These are phyloP conservation scores for Rhaphigaster nebulosa DNA, from an alignment of 2,888 invertebrate genomes.

Conservation along the genomic window DNA sequence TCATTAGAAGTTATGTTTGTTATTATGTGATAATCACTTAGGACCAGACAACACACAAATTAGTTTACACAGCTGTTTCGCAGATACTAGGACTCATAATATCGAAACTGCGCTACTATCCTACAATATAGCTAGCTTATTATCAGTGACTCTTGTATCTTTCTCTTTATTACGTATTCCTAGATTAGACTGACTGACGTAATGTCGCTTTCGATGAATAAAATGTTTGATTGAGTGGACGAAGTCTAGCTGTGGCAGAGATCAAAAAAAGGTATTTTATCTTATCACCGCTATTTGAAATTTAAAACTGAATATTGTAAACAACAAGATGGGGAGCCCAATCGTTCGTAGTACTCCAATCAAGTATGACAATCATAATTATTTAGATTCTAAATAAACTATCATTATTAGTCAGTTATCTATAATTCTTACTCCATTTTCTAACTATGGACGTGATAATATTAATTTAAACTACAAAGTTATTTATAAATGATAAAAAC, in stretches of 20 bases:
- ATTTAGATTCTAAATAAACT: not conserved
- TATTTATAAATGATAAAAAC: no score
- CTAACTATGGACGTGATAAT: no score
- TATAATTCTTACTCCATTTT: not conserved
- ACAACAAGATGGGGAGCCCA: not conserved
- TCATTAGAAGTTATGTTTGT: not conserved
- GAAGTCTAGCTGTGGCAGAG: not conserved
- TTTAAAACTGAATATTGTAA: not conserved
- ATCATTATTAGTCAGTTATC: no score
- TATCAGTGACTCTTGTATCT: slow-evolving; percentile 21
- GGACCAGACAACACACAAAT: not conserved
- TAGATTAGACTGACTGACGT: not conserved
- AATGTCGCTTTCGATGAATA: not conserved
- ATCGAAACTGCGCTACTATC: slow-evolving; percentile 32
- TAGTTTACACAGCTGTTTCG: slow-evolving; percentile 11
- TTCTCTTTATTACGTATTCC: slow-evolving; percentile 31
- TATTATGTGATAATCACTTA: slow-evolving; percentile 11
- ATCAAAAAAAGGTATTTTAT: slow-evolving; percentile 3
- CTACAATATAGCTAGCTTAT: slow-evolving; percentile 6
- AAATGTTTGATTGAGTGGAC: slow-evolving; percentile 7
- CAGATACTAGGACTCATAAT: slow-evolving; percentile 1
- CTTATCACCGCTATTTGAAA: not conserved
- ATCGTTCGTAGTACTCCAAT: not conserved
- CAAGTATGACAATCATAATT: not conserved
- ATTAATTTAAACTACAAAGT: no score